Conservation (phyloP, 2,113 vertebrate species). For the Dryoscopus gambensis region DNA sequence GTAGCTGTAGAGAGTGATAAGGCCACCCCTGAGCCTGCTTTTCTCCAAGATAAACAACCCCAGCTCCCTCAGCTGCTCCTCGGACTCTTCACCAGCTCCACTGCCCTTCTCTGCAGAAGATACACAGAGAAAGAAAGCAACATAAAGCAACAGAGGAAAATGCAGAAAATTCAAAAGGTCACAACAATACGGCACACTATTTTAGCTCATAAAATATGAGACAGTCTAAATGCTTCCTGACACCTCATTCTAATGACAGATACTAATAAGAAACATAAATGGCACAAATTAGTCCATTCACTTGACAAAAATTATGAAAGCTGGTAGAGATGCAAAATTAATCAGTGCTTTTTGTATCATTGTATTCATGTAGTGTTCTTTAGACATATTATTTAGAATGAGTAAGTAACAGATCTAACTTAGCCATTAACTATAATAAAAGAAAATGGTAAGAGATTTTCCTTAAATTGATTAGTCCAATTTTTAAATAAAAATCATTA, state of each 20-base stretch:
- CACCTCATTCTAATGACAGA: constrained; percentile 40
- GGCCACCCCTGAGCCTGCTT: neutral
- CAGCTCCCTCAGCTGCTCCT: neutral
- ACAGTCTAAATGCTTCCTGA: constrained; percentile 6
- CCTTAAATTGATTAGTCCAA: neutral
- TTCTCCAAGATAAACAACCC: neutral
- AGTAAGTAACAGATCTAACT: neutral
- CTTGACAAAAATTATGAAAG: constrained; percentile 36
- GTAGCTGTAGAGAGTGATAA: neutral
- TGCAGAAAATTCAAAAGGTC: constrained; percentile 24
- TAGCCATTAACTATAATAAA: neutral
- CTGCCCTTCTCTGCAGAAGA: neutral
- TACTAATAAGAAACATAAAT: constrained; percentile 31
- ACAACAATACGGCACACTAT: neutral
- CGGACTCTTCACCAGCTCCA: neutral
- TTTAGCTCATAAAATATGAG: constrained; percentile 8
- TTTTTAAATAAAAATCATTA: constrained; percentile 31
- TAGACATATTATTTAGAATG: neutral
- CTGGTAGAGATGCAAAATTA: constrained; percentile 18
- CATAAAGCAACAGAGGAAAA: neutral
- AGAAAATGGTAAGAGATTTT: neutral
- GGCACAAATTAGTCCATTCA: constrained; percentile 29
- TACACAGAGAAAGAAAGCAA: neutral
- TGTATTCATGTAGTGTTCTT: neutral
- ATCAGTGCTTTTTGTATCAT: neutral